Evolutionary conservation across 2,113 vertebrate genomes (phyloP), one percentile per base, ranked within the genome.

Genomic region (Vombatus ursinus): DNA sequence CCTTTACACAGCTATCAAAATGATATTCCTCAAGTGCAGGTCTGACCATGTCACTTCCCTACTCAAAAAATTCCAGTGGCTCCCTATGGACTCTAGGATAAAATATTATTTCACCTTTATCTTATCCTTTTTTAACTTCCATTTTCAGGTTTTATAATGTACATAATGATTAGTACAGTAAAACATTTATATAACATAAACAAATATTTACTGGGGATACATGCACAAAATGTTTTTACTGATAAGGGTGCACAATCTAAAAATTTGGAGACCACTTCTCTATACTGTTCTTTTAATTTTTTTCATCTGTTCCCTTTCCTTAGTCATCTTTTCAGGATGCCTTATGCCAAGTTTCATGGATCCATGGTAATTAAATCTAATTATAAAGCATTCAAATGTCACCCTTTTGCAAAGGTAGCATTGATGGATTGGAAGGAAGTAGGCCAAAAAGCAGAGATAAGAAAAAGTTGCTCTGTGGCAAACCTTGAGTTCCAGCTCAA

Each of bases 281-380:
- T 68, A 37, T 1, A 68, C 61, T n/a, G 19, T 84, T 84, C n/a
- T 84, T 84, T 22, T 23, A 8, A 44, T 44, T 22, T 84, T 84
- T 84, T 84, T 84, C 57, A 84, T 84, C n/a, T 84, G n/a, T 84
- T 84, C 31, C 28, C 50, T 51, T 91, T 22, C 14, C 6, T 28
- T 68, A 50, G 14, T 68, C 91, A 50, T 48, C 93, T 53, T 23
- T 93, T 50, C 90, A 3, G 6, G 61, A 68, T 93, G 52, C 53
- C 92, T 84, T 12, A 31, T n/a, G 92, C 92, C 94, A 94, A 93
- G 57, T 92, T 89, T 89, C 93, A 51, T 3, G 94, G 95, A 95
- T 11, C 28, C 84, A 11, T 25, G n/a, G 52, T 57, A 90, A 96
- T 91, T 95, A 94, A 93, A 90, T 90, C 52, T 8, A 44, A 50